These are phyloP conservation scores for Benitochromis conjunctus DNA, from an alignment of 2,113 vertebrate species.

Conservation along the genomic window DNA sequence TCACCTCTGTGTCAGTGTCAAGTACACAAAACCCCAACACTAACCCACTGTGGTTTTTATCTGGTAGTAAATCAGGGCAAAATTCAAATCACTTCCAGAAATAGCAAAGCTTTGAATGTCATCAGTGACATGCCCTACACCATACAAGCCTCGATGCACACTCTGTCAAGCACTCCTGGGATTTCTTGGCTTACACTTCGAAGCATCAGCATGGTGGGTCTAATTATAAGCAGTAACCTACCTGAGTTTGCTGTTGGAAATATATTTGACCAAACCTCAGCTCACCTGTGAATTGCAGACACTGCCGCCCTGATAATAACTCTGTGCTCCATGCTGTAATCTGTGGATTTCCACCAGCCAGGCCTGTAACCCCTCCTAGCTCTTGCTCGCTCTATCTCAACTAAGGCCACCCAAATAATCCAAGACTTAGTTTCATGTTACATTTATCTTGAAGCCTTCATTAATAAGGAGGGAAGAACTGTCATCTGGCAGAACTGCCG, in stretches of 20 bases:
- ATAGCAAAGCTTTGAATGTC: neutral
- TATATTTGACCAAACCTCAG: neutral
- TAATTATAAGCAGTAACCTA: neutral
- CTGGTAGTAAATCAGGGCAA: neutral
- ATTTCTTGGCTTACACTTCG: neutral
- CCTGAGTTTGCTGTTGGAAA: neutral
- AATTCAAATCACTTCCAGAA: neutral
- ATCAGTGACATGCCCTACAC: neutral
- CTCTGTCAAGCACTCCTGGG: neutral
- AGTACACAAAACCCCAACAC: too few relatives aligned
- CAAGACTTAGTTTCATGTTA: neutral
- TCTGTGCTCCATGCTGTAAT: neutral
- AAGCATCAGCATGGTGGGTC: neutral
- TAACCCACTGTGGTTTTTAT: neutral
- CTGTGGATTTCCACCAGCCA: neutral
- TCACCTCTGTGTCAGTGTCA: neutral
- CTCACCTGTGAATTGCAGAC: neutral
- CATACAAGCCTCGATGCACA: neutral
- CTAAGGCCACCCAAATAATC: neutral
- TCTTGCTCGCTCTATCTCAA: neutral
- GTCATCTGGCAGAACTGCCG: rapidly evolving
- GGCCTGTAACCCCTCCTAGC: neutral
- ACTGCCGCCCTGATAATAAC: neutral
- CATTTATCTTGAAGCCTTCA: neutral
- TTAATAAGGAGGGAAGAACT: neutral